Base-by-base conservation (phyloP, 2,888 invertebrate genomes). In the Cepaea hortensis region DNA sequence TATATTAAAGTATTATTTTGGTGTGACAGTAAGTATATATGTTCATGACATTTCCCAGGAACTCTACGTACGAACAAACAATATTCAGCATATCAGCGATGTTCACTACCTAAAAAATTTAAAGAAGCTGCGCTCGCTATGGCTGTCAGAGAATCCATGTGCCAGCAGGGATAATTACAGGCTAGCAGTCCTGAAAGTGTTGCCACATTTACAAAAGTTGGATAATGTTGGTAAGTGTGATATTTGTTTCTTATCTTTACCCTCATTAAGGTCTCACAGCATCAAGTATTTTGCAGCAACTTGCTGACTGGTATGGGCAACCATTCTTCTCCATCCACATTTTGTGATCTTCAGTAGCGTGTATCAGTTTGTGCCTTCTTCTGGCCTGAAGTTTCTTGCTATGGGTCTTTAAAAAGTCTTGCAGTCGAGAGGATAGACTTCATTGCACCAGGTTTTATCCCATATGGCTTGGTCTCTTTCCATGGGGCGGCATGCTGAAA, bases 71-170 rank as follows among this genome's bases (percentile, higher is more conserved):
- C 95, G 98, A 88, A 97, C 97, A 95, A 98, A 98, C 95, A 96
- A 97, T 93, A 97, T 98, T 91, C 95, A 96, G 76, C 96, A 97
- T 93, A 95, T 98, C 84, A 96, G 96, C 91, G 97, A 98, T 95
- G 96, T 98, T 90, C 96, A 97, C 88, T 97, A 97, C 94, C 95
- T 98, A 89, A 96, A 96, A 92, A 96, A 96, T 89, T 95, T 98
- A 91, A 96, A 97, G 3, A 96, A 96, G 90, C 96, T 98, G 88
- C 96, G 96, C 91, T 96, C 97, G 93, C 95, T 98, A 79, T 98
- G 98, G 98, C 96, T 98, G n/a, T 97, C 97, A 87, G 98, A 98
- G 95, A 98, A 98, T 96, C 98, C 98, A 6, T 98, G 98, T 95
- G 97, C 98, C 75, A 96, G 96, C 87, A 96, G 96, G 87, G 96